Base-by-base conservation (phyloP, 2,888 invertebrate species). In the Scaptomyza cyrtandrae region DNA sequence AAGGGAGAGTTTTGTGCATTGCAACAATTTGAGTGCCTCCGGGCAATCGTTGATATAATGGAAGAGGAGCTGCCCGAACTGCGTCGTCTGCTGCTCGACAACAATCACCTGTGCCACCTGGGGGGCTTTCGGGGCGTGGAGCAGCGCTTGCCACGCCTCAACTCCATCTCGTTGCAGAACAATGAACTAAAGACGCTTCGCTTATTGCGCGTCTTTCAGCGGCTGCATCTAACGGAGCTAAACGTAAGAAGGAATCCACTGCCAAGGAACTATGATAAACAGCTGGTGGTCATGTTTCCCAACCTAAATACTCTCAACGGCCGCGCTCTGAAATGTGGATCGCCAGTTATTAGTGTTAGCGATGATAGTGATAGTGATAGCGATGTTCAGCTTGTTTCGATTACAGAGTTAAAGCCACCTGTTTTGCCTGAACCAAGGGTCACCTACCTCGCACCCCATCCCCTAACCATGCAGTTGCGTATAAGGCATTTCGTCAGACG, bases 1-100 rank as follows among this genome's bases (percentile, higher is more conserved):
- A 14, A 16, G 4, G 44, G 56, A 1, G 71, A 65, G n/a, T 81
- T 86, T 33, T 81, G 68, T 35, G 77, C 66, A 0, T 29, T 80
- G 48, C 72, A 80, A 11, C 59, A 72, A 16, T 43, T 55, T 6
- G 52, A 76, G 27, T 77, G 66, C 14, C 53, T 80, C 10, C 53
- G 54, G 35, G 62, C 58, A 0, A 60, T 60, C 10, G 13, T 80
- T 6, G 50, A 43, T 0, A 72, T 83, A 0, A 43, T 76, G 49
- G 55, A 48, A 35, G 27, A 43, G 5, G 49, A 58, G 39, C 24
- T 83, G 50, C 86, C 86, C 6, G 19, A 62, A 2, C 29, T 80
- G 24, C 43, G 49, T n/a, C 24, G 46, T 7, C 54, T 80, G n/a
- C 35, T 48, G 29, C 50, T 80, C 31, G 80, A 86, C 52, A 59